phyloP scores from a whole-genome alignment of 2,797 vertebrate genomes.

The Sebastes baramenuke region DNA sequence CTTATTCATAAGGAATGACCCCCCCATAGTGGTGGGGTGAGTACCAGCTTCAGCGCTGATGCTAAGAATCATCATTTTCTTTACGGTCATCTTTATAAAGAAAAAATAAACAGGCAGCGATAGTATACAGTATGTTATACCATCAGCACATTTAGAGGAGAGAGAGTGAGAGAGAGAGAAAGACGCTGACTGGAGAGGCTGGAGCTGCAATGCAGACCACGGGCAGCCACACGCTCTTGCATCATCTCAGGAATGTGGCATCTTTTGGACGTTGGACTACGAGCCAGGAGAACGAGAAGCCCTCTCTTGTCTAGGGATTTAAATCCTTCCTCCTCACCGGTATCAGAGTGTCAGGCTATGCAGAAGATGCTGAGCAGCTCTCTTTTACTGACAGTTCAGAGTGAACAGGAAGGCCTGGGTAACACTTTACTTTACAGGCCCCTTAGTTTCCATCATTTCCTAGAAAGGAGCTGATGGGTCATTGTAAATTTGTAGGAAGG shows the following conservation, averaged over 20 bases:
- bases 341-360: not conserved
- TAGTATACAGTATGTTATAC: not conserved
- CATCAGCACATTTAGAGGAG: slow-evolving; percentile 53
- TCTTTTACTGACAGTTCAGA: not conserved
- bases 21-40: not conserved
- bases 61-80: not conserved
- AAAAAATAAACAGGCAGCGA: slow-evolving; percentile 9
- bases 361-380: slow-evolving; percentile 16
- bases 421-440: not conserved
- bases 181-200: slow-evolving; percentile 57
- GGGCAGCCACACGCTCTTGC: slow-evolving; percentile 47
- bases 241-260: slow-evolving; percentile 53
- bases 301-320: not conserved
- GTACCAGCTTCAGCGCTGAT: not conserved
- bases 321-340: not conserved
- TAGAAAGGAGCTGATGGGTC: not conserved
- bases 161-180: slow-evolving; percentile 10
- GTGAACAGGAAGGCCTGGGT: not conserved
- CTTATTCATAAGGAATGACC: slow-evolving; percentile 52
- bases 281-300: not conserved
- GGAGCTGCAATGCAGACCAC: slow-evolving; percentile 79
- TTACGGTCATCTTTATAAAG: not conserved
- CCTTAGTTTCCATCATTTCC: not conserved
- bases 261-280: slow-evolving; percentile 27
- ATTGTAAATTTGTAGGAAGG: not conserved